Percentiles rank a stretch among this genome's conserved stretches.
These are phyloP conservation scores for Oceanodroma leucorhoa DNA, from an alignment of 2,797 vertebrate genomes.

Conservation along the genomic window DNA sequence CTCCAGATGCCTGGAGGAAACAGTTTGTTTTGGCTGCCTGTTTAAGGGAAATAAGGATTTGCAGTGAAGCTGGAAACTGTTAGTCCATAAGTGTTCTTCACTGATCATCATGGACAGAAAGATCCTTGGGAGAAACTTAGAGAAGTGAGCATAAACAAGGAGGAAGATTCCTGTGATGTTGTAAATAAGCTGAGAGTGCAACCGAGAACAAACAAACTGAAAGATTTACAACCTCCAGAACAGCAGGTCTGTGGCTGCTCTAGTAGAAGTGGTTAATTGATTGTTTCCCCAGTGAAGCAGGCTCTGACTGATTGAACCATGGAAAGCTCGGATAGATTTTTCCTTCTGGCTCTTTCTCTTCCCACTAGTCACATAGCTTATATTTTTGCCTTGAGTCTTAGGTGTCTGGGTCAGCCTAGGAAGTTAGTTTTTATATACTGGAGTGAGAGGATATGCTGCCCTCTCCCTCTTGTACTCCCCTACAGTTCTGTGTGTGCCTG, in stretches of 20 bases:
- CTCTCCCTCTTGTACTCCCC: background rate
- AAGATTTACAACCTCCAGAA: constrained; percentile 27
- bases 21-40: background rate
- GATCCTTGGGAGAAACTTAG: background rate
- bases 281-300: constrained; percentile 37
- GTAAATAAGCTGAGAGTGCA: constrained; percentile 5
- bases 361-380: background rate
- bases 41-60: constrained; percentile 4
- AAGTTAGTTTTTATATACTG: background rate
- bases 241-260: background rate
- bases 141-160: background rate
- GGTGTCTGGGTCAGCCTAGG: background rate
- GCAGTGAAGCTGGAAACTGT: constrained; percentile 1
- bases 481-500: background rate
- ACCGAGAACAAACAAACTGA: background rate
- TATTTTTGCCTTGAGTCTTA: constrained; percentile 30
- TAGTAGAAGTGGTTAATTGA: constrained; percentile 47
- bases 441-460: background rate
- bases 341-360: constrained; percentile 42
- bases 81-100: background rate
- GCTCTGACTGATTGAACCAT: constrained; percentile 50
- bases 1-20: background rate
- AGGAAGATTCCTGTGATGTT: background rate
- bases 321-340: constrained; percentile 61
- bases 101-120: background rate